Conservation (phyloP, 2,888 invertebrate genomes). For the Gastracanthus pulcherrimus region DNA sequence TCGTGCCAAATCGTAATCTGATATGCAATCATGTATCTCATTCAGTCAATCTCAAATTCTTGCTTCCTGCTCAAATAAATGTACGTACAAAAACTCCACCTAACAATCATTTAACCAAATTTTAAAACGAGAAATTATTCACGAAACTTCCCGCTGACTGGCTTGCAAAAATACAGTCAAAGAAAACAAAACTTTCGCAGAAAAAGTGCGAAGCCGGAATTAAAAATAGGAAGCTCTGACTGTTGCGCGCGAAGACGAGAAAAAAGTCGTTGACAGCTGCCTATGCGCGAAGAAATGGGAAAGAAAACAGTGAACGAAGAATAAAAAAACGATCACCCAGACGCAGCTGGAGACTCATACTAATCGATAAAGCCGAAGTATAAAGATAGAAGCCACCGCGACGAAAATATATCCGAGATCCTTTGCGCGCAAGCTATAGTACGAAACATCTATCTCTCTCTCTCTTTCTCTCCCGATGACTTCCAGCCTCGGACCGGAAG, state of each 20-base stretch:
- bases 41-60: slow-evolving; percentile 1
- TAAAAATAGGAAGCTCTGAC: slow-evolving; percentile 19
- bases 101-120: not conserved
- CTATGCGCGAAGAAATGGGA: too few species aligned
- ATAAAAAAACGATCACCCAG: not conserved
- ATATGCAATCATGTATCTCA: too few species aligned
- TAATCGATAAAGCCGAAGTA: slow-evolving; percentile 18
- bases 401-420: slow-evolving; percentile 14
- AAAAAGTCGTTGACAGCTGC: slow-evolving; percentile 2
- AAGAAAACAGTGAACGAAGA: not conserved
- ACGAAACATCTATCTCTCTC: too few species aligned
- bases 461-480: too few species aligned
- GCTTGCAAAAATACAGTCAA: not conserved
- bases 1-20: too few species aligned
- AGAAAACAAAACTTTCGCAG: not conserved
- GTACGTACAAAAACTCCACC: not conserved
- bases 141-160: not conserved
- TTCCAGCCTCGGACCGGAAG: slow-evolving; percentile 23
- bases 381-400: not conserved
- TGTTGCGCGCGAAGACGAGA: not conserved
- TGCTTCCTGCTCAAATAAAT: not conserved
- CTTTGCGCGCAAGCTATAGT: too few species aligned
- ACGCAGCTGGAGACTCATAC: not conserved
- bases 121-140: not conserved
- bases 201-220: not conserved